Conservation (phyloP, 2,113 vertebrate species). For the Hippoglossus stenolepis region DNA sequence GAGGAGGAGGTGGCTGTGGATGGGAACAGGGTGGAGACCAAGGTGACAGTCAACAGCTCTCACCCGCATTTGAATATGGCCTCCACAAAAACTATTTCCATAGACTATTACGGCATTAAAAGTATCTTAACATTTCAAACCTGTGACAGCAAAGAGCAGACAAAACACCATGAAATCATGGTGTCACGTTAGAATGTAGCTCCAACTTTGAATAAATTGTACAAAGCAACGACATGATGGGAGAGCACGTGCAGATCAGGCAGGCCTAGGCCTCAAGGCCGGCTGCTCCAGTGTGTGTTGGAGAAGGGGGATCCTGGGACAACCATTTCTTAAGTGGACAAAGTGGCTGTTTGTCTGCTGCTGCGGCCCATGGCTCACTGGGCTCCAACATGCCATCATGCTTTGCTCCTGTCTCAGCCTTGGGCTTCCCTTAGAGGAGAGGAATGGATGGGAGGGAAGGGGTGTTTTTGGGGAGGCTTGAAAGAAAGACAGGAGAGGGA, state of each 20-base stretch:
- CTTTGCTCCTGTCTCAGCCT: slow-evolving; percentile 72
- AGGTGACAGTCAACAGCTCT: slow-evolving; percentile 54
- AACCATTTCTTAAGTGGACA: slow-evolving; percentile 83
- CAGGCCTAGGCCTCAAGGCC: slow-evolving; percentile 61
- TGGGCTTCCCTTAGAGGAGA: slow-evolving; percentile 71
- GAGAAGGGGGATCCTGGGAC: slow-evolving; percentile 83
- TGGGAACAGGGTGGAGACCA: slow-evolving; percentile 56
- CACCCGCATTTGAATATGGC: slow-evolving; percentile 34
- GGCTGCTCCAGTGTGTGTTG: slow-evolving; percentile 74
- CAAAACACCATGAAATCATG: not conserved
- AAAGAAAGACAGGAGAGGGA: slow-evolving; percentile 53
- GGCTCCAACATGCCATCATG: slow-evolving; percentile 79
- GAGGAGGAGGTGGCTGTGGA: slow-evolving; percentile 33
- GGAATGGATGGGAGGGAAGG: slow-evolving; percentile 39
- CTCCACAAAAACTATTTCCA: slow-evolving; percentile 26
- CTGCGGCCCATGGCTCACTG: slow-evolving; percentile 72
- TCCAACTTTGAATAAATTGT: slow-evolving; percentile 3
- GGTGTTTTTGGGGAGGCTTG: slow-evolving; percentile 22
- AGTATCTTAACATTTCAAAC: not conserved
- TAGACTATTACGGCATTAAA: not conserved
- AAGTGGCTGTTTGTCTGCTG: slow-evolving; percentile 81
- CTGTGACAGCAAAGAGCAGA: not conserved
- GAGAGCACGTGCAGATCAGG: slow-evolving; percentile 63
- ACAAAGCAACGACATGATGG: slow-evolving; percentile 28
- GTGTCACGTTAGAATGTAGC: not conserved